These are phyloP conservation scores for Sebastes miniatus DNA, from an alignment of 2,797 vertebrate genomes.

Conservation along the genomic window DNA sequence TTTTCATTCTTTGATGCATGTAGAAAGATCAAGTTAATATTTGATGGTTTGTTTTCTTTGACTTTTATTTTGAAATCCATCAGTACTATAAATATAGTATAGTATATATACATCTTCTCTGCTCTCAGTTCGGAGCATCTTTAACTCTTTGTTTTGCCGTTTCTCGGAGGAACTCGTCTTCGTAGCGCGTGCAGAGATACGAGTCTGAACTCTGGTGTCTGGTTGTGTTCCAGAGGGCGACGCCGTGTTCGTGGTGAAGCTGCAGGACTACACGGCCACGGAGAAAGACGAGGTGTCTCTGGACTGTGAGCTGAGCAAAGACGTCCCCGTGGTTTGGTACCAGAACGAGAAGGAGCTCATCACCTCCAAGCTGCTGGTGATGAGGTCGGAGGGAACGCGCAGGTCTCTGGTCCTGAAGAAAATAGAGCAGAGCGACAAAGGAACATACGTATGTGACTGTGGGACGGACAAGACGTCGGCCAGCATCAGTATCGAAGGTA, in stretches of 20 bases:
- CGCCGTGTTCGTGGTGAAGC: constrained; percentile 92
- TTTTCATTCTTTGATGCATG: not conserved
- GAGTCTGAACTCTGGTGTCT: not conserved
- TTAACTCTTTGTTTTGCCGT: not conserved
- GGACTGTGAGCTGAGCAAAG: constrained; percentile 95
- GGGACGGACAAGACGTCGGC: constrained; percentile 92
- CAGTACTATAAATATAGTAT: not conserved
- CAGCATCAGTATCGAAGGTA: constrained; percentile 88
- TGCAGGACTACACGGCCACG: constrained; percentile 92
- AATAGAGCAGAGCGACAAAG: constrained; percentile 86
- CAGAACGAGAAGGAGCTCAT: constrained; percentile 89
- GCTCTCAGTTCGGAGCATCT: not conserved
- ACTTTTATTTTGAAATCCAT: not conserved
- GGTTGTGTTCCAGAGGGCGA: constrained; percentile 87
- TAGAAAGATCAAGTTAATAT: not conserved
- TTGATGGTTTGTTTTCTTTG: not conserved
- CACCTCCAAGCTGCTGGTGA: constrained; percentile 88
- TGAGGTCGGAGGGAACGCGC: constrained; percentile 86
- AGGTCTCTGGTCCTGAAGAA: constrained; percentile 91
- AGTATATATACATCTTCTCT: too few species aligned
- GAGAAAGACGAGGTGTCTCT: constrained; percentile 94
- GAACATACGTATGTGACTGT: constrained; percentile 92
- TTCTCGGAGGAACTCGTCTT: not conserved
- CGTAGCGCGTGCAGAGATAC: not conserved
- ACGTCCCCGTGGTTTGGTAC: constrained; percentile 95